These are phyloP conservation scores for Cryptophagus acutangulus DNA, from an alignment of 2,888 invertebrate genomes.

Conservation along the genomic window DNA sequence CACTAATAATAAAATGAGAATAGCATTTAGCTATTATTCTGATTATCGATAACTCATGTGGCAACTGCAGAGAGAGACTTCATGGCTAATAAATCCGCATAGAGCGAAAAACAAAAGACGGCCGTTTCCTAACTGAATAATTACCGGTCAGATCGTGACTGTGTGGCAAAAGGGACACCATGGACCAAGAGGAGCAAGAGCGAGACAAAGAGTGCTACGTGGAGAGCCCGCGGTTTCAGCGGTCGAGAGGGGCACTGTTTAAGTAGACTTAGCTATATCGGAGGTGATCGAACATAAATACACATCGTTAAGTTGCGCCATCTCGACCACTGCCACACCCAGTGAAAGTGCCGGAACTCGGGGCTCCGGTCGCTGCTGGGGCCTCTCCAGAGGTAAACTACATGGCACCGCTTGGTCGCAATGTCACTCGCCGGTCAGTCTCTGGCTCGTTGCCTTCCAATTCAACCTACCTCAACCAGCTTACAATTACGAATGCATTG, in stretches of 20 bases:
- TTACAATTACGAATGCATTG: too few species aligned
- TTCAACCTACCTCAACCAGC: too few species aligned
- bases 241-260: background rate
- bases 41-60: too few species aligned
- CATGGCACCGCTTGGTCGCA: too few species aligned
- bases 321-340: slow-evolving; percentile 19
- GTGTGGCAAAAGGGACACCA: slow-evolving; percentile 16
- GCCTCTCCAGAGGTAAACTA: too few species aligned
- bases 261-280: slow-evolving; percentile 9
- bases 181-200: background rate
- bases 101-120: slow-evolving; percentile 14
- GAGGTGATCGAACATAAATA: slow-evolving; percentile 22
- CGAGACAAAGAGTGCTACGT: too few species aligned
- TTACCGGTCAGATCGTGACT: slow-evolving; percentile 17
- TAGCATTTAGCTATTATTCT: too few species aligned
- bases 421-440: too few species aligned
- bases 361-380: slow-evolving; percentile 4
- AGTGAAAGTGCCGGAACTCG: slow-evolving; percentile 23
- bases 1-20: too few species aligned
- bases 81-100: slow-evolving; percentile 18
- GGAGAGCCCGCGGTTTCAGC: background rate
- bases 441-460: too few species aligned
- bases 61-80: slow-evolving; percentile 12
- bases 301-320: slow-evolving; percentile 20
- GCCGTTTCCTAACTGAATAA: slow-evolving; percentile 20